Evolutionary conservation across 2,797 vertebrate species (phyloP), one percentile per base, ranked within the genome.

Genomic region (Cygnus olor): DNA sequence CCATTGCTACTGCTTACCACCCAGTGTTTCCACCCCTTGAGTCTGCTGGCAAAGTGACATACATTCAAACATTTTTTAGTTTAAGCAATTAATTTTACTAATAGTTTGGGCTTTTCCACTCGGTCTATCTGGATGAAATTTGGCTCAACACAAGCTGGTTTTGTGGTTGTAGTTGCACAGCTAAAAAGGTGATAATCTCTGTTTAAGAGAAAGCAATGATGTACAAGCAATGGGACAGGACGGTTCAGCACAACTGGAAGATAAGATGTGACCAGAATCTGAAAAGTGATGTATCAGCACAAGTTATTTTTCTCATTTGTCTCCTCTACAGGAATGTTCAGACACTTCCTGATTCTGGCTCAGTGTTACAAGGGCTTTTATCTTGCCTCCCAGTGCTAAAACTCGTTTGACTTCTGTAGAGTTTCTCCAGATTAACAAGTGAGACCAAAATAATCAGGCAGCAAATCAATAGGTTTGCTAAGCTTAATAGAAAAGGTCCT

Each of bases 391-490:
- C 24, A 63, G n/a, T 34, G 38, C 66, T 76, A 61, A 93, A 90
- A 83, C 42, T 56, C 63, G 60, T 77, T 70, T 83, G 38, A 83
- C 82, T 94, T 74, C 40, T 30, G 19, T 13, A 1, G 58, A 81
- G 34, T 82, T 91, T 74, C 76, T 94, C 28, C 49, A 93, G 56
- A 93, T 95, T 90, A 90, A 85, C 61, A 70, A 88, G n/a, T 27
- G 56, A 92, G 89, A 92, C 82, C 79, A 88, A 93, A 95, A 96
- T 88, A 96, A 95, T 92, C 79, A 94, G 95, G 51, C 80, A 94
- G 65, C 32, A 93, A 93, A 95, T 96, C 95, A 83, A 94, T 95
- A 79, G 11, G 78, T 91, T 91, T 42, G 10, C 90, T 80, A 60
- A 95, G 79, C 89, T 91, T 95, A 90, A 86, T 70, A 81, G 86